Percentiles rank a stretch among this genome's conserved stretches.
Conservation (phyloP, 2,797 vertebrate species). For the Staurois parvus region DNA sequence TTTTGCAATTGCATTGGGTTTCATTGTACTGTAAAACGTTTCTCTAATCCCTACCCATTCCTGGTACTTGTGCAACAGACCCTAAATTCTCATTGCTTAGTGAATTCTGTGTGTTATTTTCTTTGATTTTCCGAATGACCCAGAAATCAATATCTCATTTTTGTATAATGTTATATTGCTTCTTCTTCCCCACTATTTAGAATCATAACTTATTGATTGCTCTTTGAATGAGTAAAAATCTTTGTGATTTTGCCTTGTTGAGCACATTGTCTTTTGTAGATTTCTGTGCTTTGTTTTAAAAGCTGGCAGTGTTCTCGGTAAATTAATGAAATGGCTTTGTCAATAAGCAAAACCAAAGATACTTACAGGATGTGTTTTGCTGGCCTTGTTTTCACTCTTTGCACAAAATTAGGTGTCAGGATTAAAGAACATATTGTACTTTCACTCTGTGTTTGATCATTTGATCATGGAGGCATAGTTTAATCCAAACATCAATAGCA, state of each 20-base stretch:
- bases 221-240: slow-evolving; percentile 73
- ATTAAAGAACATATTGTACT: slow-evolving; percentile 93
- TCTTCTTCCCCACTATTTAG: slow-evolving; percentile 69
- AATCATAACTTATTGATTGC: slow-evolving; percentile 74
- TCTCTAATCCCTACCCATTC: background rate
- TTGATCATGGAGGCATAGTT: slow-evolving; percentile 94
- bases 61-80: background rate
- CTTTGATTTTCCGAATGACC: slow-evolving; percentile 66
- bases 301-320: slow-evolving; percentile 71
- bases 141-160: slow-evolving; percentile 71
- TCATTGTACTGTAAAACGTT: background rate
- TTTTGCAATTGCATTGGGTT: no score
- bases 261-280: slow-evolving; percentile 72
- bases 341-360: slow-evolving; percentile 77
- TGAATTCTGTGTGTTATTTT: slow-evolving; percentile 13
- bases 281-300: slow-evolving; percentile 75
- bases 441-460: slow-evolving; percentile 94
- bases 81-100: background rate
- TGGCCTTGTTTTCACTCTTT: slow-evolving; percentile 74
- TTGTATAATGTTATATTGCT: slow-evolving; percentile 72
- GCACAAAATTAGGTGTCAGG: slow-evolving; percentile 87
- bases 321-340: slow-evolving; percentile 82
- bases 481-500: slow-evolving; percentile 95
- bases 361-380: slow-evolving; percentile 75
- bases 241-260: slow-evolving; percentile 73